Conservation (phyloP, 2,888 invertebrate species). For the Atethmia centrago region DNA sequence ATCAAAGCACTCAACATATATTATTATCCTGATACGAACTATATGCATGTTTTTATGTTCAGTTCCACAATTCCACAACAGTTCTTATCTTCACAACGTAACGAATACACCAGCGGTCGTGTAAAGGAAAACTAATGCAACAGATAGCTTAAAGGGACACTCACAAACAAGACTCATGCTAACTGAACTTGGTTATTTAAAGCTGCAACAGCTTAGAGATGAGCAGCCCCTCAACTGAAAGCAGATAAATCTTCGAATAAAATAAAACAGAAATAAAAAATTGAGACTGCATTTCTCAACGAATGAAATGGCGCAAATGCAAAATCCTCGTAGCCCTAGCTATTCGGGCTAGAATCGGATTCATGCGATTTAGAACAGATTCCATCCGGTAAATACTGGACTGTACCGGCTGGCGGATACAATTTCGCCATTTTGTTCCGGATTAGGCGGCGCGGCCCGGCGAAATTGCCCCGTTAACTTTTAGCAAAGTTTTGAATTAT, state of each 20-base stretch:
- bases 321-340: slow-evolving; percentile 68
- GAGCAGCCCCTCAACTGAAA: neutral
- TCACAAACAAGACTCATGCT: neutral
- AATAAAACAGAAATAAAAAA: slow-evolving; percentile 19
- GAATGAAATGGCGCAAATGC: slow-evolving; percentile 66
- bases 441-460: slow-evolving; percentile 69
- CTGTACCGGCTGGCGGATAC: slow-evolving; percentile 68
- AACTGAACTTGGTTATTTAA: neutral
- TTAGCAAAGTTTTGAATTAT: slow-evolving; percentile 68
- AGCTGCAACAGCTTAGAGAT: neutral
- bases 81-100: slow-evolving; percentile 12
- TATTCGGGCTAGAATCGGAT: slow-evolving; percentile 66
- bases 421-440: slow-evolving; percentile 73
- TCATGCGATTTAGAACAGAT: slow-evolving; percentile 74
- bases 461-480: slow-evolving; percentile 66
- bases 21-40: neutral
- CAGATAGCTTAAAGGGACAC: neutral
- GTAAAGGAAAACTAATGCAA: slow-evolving; percentile 7
- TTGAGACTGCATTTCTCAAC: slow-evolving; percentile 35
- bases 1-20: neutral
- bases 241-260: slow-evolving; percentile 27
- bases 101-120: neutral
- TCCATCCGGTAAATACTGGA: slow-evolving; percentile 74
- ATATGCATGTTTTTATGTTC: neutral
- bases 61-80: neutral